Evolutionary conservation across 2,888 invertebrate genomes (phyloP).

Genomic region (Hesperia comma): DNA sequence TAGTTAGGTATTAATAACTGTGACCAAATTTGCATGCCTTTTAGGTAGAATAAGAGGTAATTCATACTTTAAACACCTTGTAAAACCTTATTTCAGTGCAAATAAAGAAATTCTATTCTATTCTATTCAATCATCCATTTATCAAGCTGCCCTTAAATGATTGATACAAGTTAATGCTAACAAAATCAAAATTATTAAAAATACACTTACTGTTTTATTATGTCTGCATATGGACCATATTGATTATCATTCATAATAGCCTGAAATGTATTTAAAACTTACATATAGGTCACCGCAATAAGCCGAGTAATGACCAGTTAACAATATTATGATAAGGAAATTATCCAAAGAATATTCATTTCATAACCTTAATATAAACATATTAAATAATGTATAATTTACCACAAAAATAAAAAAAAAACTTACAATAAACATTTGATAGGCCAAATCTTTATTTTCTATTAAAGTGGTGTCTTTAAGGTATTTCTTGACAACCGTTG

Average conservation of each 20-base stretch:
- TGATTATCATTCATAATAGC: constrained; percentile 92
- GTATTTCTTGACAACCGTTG: constrained; percentile 77
- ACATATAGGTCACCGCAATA: neutral
- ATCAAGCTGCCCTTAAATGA: neutral
- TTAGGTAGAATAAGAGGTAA: no score
- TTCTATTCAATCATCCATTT: no score
- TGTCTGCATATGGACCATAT: constrained; percentile 92
- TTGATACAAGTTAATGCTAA: no score
- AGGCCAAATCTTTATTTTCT: constrained; percentile 87
- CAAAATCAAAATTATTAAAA: neutral
- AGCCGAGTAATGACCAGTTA: no score
- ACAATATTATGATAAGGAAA: no score
- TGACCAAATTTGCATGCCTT: no score
- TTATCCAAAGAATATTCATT: no score
- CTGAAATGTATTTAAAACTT: constrained; percentile 74
- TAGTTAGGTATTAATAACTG: no score
- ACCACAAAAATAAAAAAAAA: neutral
- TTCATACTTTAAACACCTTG: no score
- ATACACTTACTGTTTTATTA: constrained; percentile 87
- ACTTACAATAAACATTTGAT: constrained; percentile 89
- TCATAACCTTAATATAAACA: no score
- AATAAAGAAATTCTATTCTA: no score
- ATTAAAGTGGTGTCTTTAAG: constrained; percentile 90
- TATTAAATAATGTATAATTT: neutral
- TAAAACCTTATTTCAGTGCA: no score